Evolutionary conservation across 2,888 invertebrate genomes (phyloP).

Genomic region (Dryocosmus kuriphilus): DNA sequence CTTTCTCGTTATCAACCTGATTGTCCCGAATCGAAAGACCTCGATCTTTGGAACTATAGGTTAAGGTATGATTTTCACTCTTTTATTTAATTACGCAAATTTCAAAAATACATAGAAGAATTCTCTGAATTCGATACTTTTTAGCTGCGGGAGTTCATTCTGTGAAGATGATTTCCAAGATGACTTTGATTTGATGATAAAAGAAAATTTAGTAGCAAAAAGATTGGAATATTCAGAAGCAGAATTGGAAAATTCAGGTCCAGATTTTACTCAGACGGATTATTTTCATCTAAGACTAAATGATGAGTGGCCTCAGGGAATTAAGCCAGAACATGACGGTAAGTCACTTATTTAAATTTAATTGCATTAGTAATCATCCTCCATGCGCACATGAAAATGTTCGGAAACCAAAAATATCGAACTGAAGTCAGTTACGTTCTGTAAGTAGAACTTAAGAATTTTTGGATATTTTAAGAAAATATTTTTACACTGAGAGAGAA

Average conservation of each 20-base stretch:
- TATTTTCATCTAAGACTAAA: constrained; percentile 4
- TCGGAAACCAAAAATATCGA: no score
- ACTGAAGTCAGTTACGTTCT: no score
- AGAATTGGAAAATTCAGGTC: constrained; percentile 48
- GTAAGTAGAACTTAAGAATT: no score
- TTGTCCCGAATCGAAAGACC: constrained; percentile 45
- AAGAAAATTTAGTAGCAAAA: constrained; percentile 59
- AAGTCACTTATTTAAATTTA: constrained; percentile 1
- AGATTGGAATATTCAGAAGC: constrained; percentile 62
- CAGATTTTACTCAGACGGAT: constrained; percentile 40
- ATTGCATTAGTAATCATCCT: no score
- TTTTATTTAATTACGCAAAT: not conserved
- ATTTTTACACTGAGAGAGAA: no score
- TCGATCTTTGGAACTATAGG: constrained; percentile 52
- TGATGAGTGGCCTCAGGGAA: not conserved
- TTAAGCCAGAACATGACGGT: not conserved
- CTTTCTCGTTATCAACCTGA: not conserved
- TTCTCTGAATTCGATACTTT: constrained; percentile 39
- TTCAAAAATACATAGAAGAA: constrained; percentile 30
- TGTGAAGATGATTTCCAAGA: constrained; percentile 43
- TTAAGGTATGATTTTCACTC: constrained; percentile 26
- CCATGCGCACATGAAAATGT: no score
- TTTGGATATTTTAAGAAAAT: no score
- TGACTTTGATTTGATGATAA: constrained; percentile 51
- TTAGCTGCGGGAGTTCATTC: constrained; percentile 56